Conservation (phyloP, 2,113 vertebrate species). For the Halichoerus grypus region DNA sequence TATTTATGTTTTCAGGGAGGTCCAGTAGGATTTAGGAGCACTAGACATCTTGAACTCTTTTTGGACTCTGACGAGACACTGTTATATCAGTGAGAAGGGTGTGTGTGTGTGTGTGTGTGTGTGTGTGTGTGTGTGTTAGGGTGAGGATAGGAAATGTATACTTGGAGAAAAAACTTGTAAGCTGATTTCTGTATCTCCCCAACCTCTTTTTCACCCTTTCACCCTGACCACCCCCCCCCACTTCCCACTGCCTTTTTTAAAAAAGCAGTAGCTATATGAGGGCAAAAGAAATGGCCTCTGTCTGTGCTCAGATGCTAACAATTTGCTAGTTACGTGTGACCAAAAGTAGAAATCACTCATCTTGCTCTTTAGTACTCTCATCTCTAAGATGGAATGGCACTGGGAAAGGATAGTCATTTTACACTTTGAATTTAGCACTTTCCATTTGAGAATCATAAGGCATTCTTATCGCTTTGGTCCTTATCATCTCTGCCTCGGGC, state of each 20-base stretch:
- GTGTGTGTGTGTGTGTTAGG: not conserved
- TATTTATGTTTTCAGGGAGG: not conserved
- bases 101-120: not conserved
- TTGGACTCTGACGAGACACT: not conserved
- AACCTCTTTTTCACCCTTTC: not conserved
- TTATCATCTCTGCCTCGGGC: slow-evolving; percentile 50
- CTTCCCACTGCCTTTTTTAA: not conserved
- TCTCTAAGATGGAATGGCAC: slow-evolving; percentile 37
- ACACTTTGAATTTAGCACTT: slow-evolving; percentile 60
- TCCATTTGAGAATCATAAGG: slow-evolving; percentile 63
- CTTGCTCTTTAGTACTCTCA: slow-evolving; percentile 25
- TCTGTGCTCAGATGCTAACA: slow-evolving; percentile 46
- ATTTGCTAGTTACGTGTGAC: slow-evolving; percentile 38
- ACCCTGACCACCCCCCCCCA: not conserved
- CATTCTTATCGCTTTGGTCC: slow-evolving; percentile 59
- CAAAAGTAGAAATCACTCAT: slow-evolving; percentile 48
- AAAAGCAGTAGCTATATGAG: slow-evolving; percentile 6
- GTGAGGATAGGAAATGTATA: not conserved
- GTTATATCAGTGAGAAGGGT: not conserved
- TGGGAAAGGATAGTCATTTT: slow-evolving; percentile 54
- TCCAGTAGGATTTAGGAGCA: not conserved
- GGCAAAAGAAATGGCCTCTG: not conserved
- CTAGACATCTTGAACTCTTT: not conserved
- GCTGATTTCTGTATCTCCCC: not conserved
- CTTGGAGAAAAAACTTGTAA: not conserved